A percentile compares a stretch with the other conserved stretches of the same genome.
These are phyloP conservation scores for Xanthorhoe designata DNA, from an alignment of 2,888 invertebrate genomes.

Conservation along the genomic window DNA sequence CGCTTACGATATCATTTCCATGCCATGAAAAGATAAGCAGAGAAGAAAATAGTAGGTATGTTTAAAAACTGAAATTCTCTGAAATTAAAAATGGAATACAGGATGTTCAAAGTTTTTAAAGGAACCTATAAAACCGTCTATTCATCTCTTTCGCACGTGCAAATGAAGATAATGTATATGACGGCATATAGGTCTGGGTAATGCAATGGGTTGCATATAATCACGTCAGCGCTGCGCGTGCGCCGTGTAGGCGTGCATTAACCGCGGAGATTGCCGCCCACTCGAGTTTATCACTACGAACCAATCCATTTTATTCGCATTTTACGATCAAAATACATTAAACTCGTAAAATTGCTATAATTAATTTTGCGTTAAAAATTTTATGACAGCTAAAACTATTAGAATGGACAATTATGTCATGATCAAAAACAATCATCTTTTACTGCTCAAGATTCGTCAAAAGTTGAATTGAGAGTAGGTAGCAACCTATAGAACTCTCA, in stretches of 20 bases:
- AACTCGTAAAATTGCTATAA: slow-evolving; percentile 18
- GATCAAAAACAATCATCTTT: not conserved
- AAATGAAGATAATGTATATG: slow-evolving; percentile 43
- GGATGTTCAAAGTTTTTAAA: not conserved
- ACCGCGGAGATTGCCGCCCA: slow-evolving; percentile 52
- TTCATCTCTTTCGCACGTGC: slow-evolving; percentile 47
- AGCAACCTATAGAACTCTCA: not conserved
- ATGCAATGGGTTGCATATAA: slow-evolving; percentile 59
- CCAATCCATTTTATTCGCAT: slow-evolving; percentile 39
- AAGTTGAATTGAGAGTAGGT: no score
- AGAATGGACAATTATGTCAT: slow-evolving; percentile 6
- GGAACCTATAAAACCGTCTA: slow-evolving; percentile 9
- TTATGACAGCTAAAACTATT: slow-evolving; percentile 9
- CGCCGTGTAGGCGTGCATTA: slow-evolving; percentile 50
- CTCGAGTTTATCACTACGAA: slow-evolving; percentile 45
- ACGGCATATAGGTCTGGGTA: slow-evolving; percentile 47
- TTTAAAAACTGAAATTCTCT: not conserved
- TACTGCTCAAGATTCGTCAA: no score
- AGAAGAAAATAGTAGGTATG: no score
- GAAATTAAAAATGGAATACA: not conserved
- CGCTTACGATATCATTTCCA: slow-evolving; percentile 61
- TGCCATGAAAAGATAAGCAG: not conserved
- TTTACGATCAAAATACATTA: slow-evolving; percentile 32
- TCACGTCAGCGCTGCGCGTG: slow-evolving; percentile 62
- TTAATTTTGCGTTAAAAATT: slow-evolving; percentile 19